Evolutionary conservation across 2,888 invertebrate genomes (phyloP).

Genomic region (Parnassius apollo): DNA sequence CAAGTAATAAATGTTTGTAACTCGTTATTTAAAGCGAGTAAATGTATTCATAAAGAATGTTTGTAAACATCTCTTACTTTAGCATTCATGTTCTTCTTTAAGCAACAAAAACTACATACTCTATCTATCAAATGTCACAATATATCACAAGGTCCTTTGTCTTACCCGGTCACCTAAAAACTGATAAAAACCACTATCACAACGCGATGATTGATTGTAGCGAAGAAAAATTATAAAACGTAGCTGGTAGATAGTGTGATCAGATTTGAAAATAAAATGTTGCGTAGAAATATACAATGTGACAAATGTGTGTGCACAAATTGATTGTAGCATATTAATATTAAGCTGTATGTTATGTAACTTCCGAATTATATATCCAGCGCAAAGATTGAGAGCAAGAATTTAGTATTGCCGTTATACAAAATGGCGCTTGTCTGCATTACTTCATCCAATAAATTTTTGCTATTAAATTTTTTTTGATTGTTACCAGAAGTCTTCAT

Average conservation of each 20-base stretch:
- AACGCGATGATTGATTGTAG: slow-evolving; percentile 55
- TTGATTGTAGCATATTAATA: no score
- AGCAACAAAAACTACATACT: neutral
- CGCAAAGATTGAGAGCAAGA: no score
- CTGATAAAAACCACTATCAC: slow-evolving; percentile 43
- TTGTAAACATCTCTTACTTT: neutral
- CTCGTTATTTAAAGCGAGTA: neutral
- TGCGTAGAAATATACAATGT: no score
- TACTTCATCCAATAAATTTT: no score
- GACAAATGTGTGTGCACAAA: no score
- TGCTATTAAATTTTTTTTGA: no score
- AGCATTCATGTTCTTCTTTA: neutral
- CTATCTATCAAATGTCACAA: slow-evolving; percentile 12
- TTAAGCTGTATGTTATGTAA: no score
- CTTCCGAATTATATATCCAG: no score
- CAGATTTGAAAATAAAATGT: slow-evolving; percentile 6
- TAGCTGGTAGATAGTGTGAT: slow-evolving; percentile 21
- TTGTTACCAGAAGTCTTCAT: no score
- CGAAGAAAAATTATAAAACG: slow-evolving; percentile 31
- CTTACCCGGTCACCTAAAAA: slow-evolving; percentile 67
- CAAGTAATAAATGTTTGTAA: neutral
- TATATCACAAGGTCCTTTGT: slow-evolving; percentile 42
- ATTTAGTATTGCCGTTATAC: no score
- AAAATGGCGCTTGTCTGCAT: no score
- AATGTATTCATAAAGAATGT: neutral